Base-by-base conservation (phyloP, 2,797 vertebrate genomes). In the Eulemur albifrons region DNA sequence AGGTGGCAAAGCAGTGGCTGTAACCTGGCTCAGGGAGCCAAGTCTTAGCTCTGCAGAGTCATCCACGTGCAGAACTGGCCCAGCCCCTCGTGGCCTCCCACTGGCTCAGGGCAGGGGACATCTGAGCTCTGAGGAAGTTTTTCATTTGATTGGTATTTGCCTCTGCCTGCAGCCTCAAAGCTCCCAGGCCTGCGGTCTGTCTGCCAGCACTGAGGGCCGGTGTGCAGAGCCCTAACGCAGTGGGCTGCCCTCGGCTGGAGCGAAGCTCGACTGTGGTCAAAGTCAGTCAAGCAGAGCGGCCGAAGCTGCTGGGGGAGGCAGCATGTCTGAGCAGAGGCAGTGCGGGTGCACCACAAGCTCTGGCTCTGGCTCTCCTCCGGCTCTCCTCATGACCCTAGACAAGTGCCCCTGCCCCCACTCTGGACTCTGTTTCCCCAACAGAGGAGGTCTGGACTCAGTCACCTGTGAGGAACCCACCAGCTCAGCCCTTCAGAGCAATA, bases 61-160 rank as follows among this genome's bases (percentile, higher is more conserved):
- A 38, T 77, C 57, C 0, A 0, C 7, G 12, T 25, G 8, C 18
- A 52, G 76, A 57, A 25, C 20, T 12, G 8, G 14, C 25, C 69
- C 45, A 2, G 50, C 30, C 67, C 67, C 63, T 15, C 12, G 5
- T 1, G 0, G 13, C 69, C 52, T 32, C 67, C 50, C 13, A 3
- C 8, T 7, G 23, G 23, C 52, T 63, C 61, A 13, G 43, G 18
- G 40, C 50, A 79, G 52, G 25, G 25, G 9, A 32, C 32, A 27
- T 12, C 63, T 23, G 32, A 15, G 52, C 18, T 70, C 25, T 17
- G 13, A 8, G 18, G 38, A 43, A 61, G 11, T 59, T 69, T 69
- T 80, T 30, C 35, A 9, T 25, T 7, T 77, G 54, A 52, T 15
- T 30, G 40, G 4, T 15, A 65, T 61, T 27, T 91, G 59, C 59